Conservation (phyloP, 2,888 invertebrate species). For the Drosophila mimica region DNA sequence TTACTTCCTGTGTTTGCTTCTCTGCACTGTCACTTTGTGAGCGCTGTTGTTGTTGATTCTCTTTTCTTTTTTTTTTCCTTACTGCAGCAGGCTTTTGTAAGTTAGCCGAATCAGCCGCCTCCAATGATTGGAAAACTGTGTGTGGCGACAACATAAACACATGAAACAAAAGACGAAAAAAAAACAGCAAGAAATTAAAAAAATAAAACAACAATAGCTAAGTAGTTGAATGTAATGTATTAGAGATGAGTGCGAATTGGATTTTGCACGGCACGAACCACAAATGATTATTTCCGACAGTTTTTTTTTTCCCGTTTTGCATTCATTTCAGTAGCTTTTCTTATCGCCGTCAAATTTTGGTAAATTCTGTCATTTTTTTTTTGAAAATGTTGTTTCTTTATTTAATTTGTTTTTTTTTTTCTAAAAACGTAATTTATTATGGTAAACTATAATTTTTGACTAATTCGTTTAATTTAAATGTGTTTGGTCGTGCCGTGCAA, state of each 20-base stretch:
- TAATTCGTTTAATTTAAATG: background rate
- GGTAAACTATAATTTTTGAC: background rate
- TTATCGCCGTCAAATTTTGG: background rate
- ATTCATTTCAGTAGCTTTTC: background rate
- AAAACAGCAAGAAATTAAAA: background rate
- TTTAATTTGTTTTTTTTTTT: background rate
- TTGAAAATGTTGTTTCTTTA: background rate
- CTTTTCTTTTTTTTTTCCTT: background rate
- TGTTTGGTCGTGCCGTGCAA: background rate
- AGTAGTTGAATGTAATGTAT: conserved; percentile 1
- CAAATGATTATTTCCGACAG: background rate
- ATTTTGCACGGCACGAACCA: conserved; percentile 6
- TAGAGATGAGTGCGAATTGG: conserved; percentile 1
- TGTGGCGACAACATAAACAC: conserved; percentile 26
- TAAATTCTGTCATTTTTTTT: background rate
- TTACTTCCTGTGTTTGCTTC: conserved; percentile 65
- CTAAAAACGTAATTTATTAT: background rate
- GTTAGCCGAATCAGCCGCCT: conserved; percentile 36
- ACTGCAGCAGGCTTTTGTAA: conserved; percentile 30
- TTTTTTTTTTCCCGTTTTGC: background rate
- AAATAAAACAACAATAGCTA: conserved; percentile 25
- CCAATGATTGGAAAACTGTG: conserved; percentile 36
- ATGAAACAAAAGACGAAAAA: conserved; percentile 20
- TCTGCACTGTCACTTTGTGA: conserved; percentile 18
- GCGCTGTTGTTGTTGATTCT: conserved; percentile 14